Base-by-base conservation (phyloP, 2,888 invertebrate species). In the Alloscopus bannaensis region DNA sequence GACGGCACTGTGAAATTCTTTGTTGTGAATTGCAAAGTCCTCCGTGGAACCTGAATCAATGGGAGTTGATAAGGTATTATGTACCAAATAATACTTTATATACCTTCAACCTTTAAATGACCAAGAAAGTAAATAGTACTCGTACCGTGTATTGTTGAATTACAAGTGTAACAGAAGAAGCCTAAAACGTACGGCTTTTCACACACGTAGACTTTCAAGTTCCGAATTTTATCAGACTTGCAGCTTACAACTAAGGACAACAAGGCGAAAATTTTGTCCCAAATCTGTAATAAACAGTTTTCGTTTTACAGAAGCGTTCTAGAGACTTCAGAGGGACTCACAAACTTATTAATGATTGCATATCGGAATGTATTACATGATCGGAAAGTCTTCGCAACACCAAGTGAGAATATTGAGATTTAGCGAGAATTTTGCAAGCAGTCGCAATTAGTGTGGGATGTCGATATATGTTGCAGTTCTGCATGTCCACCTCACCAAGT, bases 111-210 rank as follows among this genome's bases (percentile, higher is more conserved):
- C 36, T 8, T 36, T 36, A 13, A 6, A 36, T 36, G 36, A 36
- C 6, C 36, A 36, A 36, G 36, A 6, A 36, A 36, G n/a, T 45
- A 4, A 45, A 16, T 4, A 45, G 45, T 45, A n/a, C 24, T 57
- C 26, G 59, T 72, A 84, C 84, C 83, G 57, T 81, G 82, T 62
- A 84, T 60, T 2, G 80, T 81, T 3, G 73, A 45, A 47, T 81
- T 80, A 55, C 84, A 84, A 8, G 71, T 57, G 22, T 75, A 65
- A 29, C 84, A 84, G 71, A 83, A 82, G 77, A 78, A 83, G n/a
- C 80, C 83, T 0, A n/a, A 52, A 0, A 76, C 81, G 70, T 62
- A 82, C 0, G 83, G 84, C 11, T n/a, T 4, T 24, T 83, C 75
- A 18, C 81, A 40, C 13, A 68, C 62, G 36, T 78, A 84, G 1